Percentiles rank a stretch among this genome's conserved stretches.
These are phyloP conservation scores for Myoxocephalus aenaeus DNA, from an alignment of 2,797 vertebrate genomes.

Conservation along the genomic window DNA sequence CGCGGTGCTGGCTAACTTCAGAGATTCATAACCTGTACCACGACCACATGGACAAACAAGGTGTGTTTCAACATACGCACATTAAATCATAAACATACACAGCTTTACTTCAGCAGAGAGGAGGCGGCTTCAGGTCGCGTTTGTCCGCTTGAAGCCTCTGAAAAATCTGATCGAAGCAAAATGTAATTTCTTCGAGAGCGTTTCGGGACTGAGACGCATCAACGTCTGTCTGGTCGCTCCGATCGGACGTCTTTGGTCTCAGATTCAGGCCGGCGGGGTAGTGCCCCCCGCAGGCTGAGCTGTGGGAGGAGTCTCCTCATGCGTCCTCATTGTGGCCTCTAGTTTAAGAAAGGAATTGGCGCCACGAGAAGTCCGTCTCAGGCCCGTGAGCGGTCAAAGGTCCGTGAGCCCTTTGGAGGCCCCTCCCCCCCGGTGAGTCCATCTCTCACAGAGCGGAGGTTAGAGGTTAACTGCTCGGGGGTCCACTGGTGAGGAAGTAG, in stretches of 20 bases:
- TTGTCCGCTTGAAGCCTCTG: conserved; percentile 50
- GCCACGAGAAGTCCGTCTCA: conserved; percentile 14
- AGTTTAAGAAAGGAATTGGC: conserved; percentile 33
- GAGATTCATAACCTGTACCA: conserved; percentile 58
- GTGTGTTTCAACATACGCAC: conserved; percentile 52
- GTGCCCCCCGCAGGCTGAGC: conserved; percentile 39
- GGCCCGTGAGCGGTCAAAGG: conserved; percentile 21
- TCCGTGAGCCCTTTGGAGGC: not conserved
- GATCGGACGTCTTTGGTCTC: conserved; percentile 83
- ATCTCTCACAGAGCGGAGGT: conserved; percentile 67
- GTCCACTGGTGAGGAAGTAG: conserved; percentile 96
- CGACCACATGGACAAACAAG: conserved; percentile 45
- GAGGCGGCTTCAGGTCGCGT: conserved; percentile 22
- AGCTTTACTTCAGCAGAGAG: conserved; percentile 64
- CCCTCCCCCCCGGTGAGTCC: not conserved
- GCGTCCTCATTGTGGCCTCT: not conserved
- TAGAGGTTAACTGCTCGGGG: conserved; percentile 93
- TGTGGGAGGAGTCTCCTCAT: conserved; percentile 13
- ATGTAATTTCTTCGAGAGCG: conserved; percentile 14
- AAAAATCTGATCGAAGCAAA: conserved; percentile 12
- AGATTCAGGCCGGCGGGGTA: conserved; percentile 37
- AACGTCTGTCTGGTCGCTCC: conserved; percentile 55
- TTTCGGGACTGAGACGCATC: conserved; percentile 3
- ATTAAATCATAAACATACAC: conserved; percentile 52
- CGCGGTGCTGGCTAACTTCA: conserved; percentile 54